phyloP scores from a whole-genome alignment of 64 coral and sea anemone genomes.

The Acropora tenuis region DNA sequence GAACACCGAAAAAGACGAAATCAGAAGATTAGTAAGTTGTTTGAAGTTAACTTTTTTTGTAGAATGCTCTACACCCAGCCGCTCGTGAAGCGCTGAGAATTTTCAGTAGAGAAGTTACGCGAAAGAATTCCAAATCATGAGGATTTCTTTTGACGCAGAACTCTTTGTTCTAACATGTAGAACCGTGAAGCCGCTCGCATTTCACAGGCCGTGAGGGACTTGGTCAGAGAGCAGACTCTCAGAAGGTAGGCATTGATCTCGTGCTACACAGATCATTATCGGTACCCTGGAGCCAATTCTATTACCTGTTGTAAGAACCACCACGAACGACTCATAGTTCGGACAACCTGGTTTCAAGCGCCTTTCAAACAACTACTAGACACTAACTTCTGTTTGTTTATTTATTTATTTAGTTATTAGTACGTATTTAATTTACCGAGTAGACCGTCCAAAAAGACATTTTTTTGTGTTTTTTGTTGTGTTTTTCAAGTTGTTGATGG shows the following conservation, averaged over 20 bases:
- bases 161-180: not conserved
- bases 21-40: constrained; percentile 56
- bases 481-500: not conserved
- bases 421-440: too few relatives aligned
- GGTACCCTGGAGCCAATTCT: too few relatives aligned
- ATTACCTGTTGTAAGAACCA: too few relatives aligned
- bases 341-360: too few relatives aligned
- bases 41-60: not conserved
- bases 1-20: constrained; percentile 67
- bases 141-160: not conserved
- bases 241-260: constrained; percentile 33
- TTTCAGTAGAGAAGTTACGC: too few relatives aligned
- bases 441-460: too few relatives aligned
- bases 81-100: not conserved
- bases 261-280: too few relatives aligned
- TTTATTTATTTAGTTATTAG: too few relatives aligned
- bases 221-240: constrained; percentile 85
- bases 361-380: too few relatives aligned
- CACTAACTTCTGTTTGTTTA: too few relatives aligned
- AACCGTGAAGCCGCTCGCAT: constrained; percentile 85
- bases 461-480: not conserved
- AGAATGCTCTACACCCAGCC: not conserved
- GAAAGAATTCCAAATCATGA: too few relatives aligned
- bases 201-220: constrained; percentile 82
- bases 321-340: too few relatives aligned